phyloP scores from a whole-genome alignment of 1,140 invertebrate genomes.

The Rhopalosiphum padi region DNA sequence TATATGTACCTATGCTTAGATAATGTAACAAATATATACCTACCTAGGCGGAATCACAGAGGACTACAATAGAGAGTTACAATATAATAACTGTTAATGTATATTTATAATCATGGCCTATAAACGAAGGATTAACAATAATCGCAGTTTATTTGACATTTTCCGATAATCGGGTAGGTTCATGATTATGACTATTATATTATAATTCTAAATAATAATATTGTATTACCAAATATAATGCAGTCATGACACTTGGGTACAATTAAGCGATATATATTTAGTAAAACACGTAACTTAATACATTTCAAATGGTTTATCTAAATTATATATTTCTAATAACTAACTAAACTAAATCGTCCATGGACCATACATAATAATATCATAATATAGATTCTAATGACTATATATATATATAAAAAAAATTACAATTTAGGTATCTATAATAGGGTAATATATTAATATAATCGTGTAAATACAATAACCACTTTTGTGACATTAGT shows the following conservation, averaged over 20 bases:
- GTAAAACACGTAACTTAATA: not conserved
- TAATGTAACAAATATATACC: not conserved
- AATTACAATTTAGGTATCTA: not conserved
- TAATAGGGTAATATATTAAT: not conserved
- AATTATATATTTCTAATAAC: not conserved
- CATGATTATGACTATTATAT: not conserved
- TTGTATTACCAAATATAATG: not conserved
- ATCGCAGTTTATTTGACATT: not conserved
- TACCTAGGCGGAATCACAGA: not conserved
- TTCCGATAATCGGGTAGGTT: not conserved
- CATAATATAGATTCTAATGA: not conserved
- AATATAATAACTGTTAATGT: not conserved
- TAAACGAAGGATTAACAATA: not conserved
- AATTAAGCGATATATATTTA: not conserved
- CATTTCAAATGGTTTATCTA: not conserved
- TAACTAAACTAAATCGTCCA: slow-evolving; percentile 6
- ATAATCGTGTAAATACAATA: slow-evolving; percentile 12
- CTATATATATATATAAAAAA: not conserved
- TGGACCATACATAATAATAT: not conserved
- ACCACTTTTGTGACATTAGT: not conserved
- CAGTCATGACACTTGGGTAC: not conserved
- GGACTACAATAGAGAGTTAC: not conserved
- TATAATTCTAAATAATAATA: not conserved
- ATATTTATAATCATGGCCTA: not conserved
- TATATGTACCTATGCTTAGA: not conserved